These are phyloP conservation scores for Pycnonotus jocosus DNA, from an alignment of 2,113 vertebrate genomes.

Conservation along the genomic window DNA sequence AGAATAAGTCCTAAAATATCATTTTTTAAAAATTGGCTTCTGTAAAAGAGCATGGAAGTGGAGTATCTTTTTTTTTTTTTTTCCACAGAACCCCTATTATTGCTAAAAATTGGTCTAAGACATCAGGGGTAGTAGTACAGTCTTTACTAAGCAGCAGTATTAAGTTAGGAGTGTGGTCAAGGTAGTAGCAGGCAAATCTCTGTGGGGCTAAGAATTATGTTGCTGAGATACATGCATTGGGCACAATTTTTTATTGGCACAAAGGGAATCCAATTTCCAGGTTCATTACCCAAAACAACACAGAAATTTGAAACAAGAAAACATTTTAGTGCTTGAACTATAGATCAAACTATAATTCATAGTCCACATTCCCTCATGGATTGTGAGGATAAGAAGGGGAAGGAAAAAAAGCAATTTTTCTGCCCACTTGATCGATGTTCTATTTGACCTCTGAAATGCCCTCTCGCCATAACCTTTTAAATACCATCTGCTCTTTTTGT, in stretches of 20 bases:
- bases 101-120: background rate
- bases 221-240: conserved; percentile 27
- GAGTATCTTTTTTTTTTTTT: background rate
- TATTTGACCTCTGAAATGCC: conserved; percentile 80
- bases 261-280: conserved; percentile 78
- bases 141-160: background rate
- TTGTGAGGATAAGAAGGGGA: conserved; percentile 69
- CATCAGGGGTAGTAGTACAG: background rate
- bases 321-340: conserved; percentile 71
- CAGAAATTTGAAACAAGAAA: conserved; percentile 77
- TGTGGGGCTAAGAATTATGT: conserved; percentile 55
- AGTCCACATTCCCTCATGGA: conserved; percentile 70
- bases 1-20: background rate
- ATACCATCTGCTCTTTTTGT: conserved; percentile 92
- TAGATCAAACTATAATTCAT: conserved; percentile 78
- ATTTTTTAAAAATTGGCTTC: background rate
- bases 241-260: conserved; percentile 68
- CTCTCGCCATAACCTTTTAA: conserved; percentile 86
- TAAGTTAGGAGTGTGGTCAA: background rate
- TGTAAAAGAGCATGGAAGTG: background rate
- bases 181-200: background rate
- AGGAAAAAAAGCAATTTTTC: conserved; percentile 81
- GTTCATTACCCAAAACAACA: conserved; percentile 82
- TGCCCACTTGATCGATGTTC: conserved; percentile 84
- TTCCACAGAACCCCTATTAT: background rate